Evolutionary conservation across 2,113 vertebrate genomes (phyloP), one percentile per base, ranked within the genome.

Genomic region (Nibea albiflora): DNA sequence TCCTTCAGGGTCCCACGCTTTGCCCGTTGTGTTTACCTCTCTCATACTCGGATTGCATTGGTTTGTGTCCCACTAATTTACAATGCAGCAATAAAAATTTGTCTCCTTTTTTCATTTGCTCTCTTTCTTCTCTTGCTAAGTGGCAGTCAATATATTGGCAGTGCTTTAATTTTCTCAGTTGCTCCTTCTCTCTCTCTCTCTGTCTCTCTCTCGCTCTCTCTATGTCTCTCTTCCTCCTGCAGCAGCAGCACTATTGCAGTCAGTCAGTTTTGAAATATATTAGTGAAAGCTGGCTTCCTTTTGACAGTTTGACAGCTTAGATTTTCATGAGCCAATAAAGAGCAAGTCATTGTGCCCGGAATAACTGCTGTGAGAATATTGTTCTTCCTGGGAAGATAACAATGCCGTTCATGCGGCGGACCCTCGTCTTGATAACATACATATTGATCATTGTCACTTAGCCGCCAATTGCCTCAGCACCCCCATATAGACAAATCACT

Each of bases 221-320:
- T n/a, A n/a, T n/a, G n/a, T n/a, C n/a, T n/a, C n/a, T n/a, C 24
- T 26, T 26, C 24, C 24, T 75, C 39, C 62, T 31, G 60, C 70
- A 58, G 85, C 63, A 58, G 85, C 67, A 78, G 82, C 35, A 39
- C 35, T 53, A 35, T 28, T 62, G 67, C 80, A 84, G 81, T 85
- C 80, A 76, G 70, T 73, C 81, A 61, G 57, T 78, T 85, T 50
- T 74, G 73, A 85, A 84, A 85, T 83, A 64, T 70, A 81, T 82
- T 85, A 88, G 74, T 79, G 72, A 88, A 88, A 72, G 74, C 65
- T 77, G 80, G 53, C 76, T 80, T 70, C 52, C 46, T 54, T 83
- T 73, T 88, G 90, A 89, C 88, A 87, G 76, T 81, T 89, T 89
- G 89, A 92, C 85, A 84, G 87, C 76, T 84, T 22, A 69, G 76